phyloP scores from a whole-genome alignment of 2,888 invertebrate genomes.

The Helleia helle region DNA sequence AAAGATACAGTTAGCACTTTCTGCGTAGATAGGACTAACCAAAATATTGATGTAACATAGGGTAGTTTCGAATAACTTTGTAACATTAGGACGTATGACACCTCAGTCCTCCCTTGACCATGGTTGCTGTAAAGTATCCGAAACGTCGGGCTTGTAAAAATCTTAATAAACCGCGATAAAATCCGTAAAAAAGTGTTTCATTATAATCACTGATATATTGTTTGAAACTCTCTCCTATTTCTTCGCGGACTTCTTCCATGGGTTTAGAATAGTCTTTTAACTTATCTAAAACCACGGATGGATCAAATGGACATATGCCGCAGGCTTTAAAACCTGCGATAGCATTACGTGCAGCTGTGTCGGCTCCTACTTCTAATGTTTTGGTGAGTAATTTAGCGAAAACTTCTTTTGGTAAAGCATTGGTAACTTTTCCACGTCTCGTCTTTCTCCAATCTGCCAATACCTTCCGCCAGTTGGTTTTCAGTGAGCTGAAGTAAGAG shows the following conservation, averaged over 20 bases:
- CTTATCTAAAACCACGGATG: not conserved
- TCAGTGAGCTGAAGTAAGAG: not conserved
- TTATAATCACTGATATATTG: too few relatives aligned
- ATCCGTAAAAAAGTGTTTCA: too few relatives aligned
- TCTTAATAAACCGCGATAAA: too few relatives aligned
- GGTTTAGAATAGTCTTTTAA: not conserved
- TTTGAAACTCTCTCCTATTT: not conserved
- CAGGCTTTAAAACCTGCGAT: not conserved
- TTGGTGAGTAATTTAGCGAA: not conserved
- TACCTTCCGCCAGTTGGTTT: slow-evolving; percentile 1
- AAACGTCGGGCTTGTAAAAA: too few relatives aligned
- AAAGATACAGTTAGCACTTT: too few relatives aligned
- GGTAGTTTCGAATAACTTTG: too few relatives aligned
- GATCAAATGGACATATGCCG: not conserved
- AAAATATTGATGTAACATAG: too few relatives aligned
- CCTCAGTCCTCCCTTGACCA: too few relatives aligned
- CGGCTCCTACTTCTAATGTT: not conserved
- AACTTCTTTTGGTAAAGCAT: not conserved
- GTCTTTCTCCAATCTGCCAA: not conserved
- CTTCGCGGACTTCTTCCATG: not conserved
- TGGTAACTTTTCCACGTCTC: not conserved
- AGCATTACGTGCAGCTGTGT: not conserved
- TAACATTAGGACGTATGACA: too few relatives aligned
- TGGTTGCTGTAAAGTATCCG: too few relatives aligned
- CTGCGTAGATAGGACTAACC: too few relatives aligned